These are phyloP conservation scores for Brachionus asplanchnoidis DNA, from an alignment of 1,140 invertebrate species.

Conservation along the genomic window DNA sequence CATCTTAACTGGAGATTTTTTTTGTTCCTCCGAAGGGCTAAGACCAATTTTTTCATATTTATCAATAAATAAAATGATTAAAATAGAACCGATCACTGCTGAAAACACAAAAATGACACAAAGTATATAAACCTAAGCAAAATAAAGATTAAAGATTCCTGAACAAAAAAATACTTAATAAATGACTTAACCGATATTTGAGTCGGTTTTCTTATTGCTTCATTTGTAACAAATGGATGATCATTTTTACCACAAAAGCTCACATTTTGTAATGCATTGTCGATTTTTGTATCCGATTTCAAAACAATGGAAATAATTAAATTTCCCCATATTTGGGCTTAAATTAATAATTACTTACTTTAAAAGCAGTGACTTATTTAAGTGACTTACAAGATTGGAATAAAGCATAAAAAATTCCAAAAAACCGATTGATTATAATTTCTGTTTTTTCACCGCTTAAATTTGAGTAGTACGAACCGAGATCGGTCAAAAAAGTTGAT, in stretches of 20 bases:
- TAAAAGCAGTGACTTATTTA: neutral
- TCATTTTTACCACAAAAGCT: neutral
- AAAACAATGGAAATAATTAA: constrained; percentile 82
- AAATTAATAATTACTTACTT: neutral
- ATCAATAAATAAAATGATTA: constrained; percentile 81
- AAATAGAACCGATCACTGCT: constrained; percentile 73
- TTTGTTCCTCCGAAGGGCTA: constrained; percentile 13
- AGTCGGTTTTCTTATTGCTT: constrained; percentile 22
- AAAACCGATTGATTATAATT: constrained; percentile 85
- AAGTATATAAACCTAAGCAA: constrained; percentile 61
- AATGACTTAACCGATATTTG: constrained; percentile 42
- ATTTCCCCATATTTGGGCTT: constrained; percentile 69
- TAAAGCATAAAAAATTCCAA: constrained; percentile 93
- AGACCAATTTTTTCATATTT: constrained; percentile 50
- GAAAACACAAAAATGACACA: constrained; percentile 80
- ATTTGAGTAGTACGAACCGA: constrained; percentile 67
- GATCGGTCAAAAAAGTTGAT: constrained; percentile 87
- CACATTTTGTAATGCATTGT: neutral
- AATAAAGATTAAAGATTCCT: neutral
- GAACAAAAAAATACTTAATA: neutral
- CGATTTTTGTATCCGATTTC: constrained; percentile 50
- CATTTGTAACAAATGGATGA: neutral
- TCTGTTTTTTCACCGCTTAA: constrained; percentile 66
- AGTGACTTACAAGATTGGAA: constrained; percentile 68
- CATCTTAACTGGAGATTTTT: constrained; percentile 5